Evolutionary conservation across 1,140 invertebrate genomes (phyloP).

Genomic region (Cherax destructor): DNA sequence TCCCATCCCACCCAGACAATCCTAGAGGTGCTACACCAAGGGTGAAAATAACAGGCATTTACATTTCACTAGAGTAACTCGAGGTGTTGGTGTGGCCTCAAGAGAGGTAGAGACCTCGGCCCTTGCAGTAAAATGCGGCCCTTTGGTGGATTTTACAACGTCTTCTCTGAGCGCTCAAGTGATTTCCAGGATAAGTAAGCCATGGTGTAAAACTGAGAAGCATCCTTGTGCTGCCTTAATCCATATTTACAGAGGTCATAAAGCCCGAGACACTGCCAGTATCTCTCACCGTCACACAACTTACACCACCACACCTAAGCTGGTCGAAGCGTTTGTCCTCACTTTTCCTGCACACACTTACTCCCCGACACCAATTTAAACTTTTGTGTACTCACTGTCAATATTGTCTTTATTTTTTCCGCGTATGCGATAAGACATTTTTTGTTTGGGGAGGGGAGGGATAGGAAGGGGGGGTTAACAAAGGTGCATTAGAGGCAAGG

Average conservation of each 20-base stretch:
- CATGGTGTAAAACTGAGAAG: neutral
- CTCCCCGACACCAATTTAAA: conserved; percentile 2
- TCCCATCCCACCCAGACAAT: too few relatives aligned
- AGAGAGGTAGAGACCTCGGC: neutral
- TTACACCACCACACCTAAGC: neutral
- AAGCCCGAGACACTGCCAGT: neutral
- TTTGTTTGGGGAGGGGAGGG: neutral
- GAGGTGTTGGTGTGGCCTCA: too few relatives aligned
- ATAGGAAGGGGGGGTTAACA: too few relatives aligned
- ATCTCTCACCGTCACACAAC: neutral
- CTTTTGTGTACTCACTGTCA: neutral
- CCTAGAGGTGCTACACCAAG: too few relatives aligned
- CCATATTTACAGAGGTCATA: conserved; percentile 7
- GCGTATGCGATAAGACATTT: neutral
- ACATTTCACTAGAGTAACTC: too few relatives aligned
- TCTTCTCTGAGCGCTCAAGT: neutral
- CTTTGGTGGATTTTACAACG: neutral
- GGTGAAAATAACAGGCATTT: too few relatives aligned
- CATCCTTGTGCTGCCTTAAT: neutral
- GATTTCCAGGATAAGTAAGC: neutral
- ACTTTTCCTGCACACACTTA: neutral
- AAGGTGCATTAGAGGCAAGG: neutral
- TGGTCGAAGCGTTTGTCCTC: neutral
- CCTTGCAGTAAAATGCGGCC: neutral
- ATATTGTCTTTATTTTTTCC: neutral